Evolutionary conservation across 2,888 invertebrate genomes (phyloP), one percentile per base, ranked within the genome.

Genomic region (Diogma glabrata): DNA sequence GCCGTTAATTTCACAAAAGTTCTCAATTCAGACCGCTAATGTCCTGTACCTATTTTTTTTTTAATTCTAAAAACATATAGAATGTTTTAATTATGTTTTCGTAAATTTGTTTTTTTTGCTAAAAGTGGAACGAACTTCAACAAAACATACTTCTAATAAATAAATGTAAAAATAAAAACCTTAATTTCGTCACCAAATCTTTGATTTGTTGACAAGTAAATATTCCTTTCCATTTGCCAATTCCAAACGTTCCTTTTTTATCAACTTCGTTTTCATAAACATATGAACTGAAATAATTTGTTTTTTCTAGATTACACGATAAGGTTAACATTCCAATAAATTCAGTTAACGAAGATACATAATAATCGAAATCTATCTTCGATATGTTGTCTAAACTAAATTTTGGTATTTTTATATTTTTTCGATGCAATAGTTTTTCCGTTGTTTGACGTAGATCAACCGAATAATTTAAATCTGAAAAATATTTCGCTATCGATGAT

Each of bases 401-500:
- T 23, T 54, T 52, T 12, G 78, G 78, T 45, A 76, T 64, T 49
- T 63, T 61, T 7, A 72, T 55, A 23, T 68, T 64, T 57, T 69
- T 65, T 16, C 67, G 60, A 4, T 60, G 61, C 43, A 63, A 65
- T 14, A 63, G 60, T 26, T 57, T 59, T 48, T 67, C 63, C 51
- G 63, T 65, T 26, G 75, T 72, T 38, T 62, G 61, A 58, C 74
- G 75, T 24, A 72, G 56, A 51, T 67, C 64, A 3, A 76, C 70
- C 4, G 59, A 56, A 56, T 73, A 74, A 6, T 71, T 70, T 48
- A 60, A 63, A 56, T 70, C 65, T 36, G 65, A 54, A 57, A 79
- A 75, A 67, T 76, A 79, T 56, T 75, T 73, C 10, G 78, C 78
- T 40, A 76, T 57, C 1, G 79, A 78, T n/a, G 79, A 79, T 45